phyloP scores from a whole-genome alignment of 2,888 invertebrate genomes.

The Dolichopus griseipennis region DNA sequence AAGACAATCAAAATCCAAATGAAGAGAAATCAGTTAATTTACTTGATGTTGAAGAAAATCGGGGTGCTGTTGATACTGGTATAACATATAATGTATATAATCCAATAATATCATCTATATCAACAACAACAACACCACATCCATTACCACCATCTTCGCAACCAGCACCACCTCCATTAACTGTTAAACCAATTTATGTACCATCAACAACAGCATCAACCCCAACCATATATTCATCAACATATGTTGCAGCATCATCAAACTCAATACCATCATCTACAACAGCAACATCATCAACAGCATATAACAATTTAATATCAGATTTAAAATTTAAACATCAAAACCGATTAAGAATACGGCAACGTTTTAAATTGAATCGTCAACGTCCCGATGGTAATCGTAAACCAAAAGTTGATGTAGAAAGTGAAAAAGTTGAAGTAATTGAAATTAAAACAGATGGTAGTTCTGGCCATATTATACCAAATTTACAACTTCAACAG shows the following conservation, averaged over 20 bases:
- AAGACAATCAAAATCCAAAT: neutral
- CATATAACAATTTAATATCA: neutral
- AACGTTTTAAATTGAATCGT: constrained; percentile 16
- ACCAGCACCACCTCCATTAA: constrained; percentile 27
- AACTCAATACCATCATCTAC: constrained; percentile 13
- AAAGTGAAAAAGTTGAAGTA: constrained; percentile 40
- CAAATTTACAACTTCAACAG: constrained; percentile 17
- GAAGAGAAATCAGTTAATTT: constrained; percentile 12
- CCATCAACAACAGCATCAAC: constrained; percentile 34
- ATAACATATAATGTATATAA: neutral
- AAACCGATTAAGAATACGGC: neutral
- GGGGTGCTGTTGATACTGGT: constrained; percentile 10
- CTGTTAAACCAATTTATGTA: constrained; percentile 36
- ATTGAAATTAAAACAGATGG: constrained; percentile 44
- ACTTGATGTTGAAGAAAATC: constrained; percentile 14
- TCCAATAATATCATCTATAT: neutral
- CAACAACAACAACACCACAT: neutral
- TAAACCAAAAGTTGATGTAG: constrained; percentile 32
- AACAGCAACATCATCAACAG: constrained; percentile 16
- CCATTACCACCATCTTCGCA: constrained; percentile 11
- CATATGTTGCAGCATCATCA: constrained; percentile 25
- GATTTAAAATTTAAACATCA: neutral
- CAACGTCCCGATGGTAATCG: constrained; percentile 27
- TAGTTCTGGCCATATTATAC: constrained; percentile 37
- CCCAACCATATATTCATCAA: constrained; percentile 20